Evolutionary conservation across 2,888 invertebrate species (phyloP).

Genomic region (Phortica okadai): DNA sequence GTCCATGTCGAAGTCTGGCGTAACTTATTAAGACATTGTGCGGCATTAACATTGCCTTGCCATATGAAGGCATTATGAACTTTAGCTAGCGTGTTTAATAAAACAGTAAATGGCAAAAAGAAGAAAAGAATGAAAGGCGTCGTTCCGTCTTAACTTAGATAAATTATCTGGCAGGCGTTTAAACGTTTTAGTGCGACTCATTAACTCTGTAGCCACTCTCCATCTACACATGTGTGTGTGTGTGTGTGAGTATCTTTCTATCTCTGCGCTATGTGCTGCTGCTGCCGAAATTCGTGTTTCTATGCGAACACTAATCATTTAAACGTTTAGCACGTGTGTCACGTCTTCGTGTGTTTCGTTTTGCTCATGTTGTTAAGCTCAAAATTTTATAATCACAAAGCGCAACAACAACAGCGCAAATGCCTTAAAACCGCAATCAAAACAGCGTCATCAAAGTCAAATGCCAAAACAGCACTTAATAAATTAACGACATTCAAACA

Average conservation of each 20-base stretch:
- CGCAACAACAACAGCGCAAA: background rate
- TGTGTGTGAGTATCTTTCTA: background rate
- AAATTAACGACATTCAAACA: background rate
- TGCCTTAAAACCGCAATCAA: conserved; percentile 2
- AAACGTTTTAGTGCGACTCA: conserved; percentile 23
- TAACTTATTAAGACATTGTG: conserved; percentile 64
- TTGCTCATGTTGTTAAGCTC: too few relatives aligned
- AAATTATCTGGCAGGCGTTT: conserved; percentile 23
- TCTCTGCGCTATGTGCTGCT: background rate
- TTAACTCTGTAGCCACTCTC: conserved; percentile 15
- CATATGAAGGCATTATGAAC: conserved; percentile 24
- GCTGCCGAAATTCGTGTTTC: background rate
- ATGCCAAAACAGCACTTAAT: conserved; percentile 4
- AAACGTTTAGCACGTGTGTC: background rate
- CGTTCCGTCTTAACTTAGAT: conserved; percentile 21
- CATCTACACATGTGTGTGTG: background rate
- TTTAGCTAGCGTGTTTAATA: conserved; percentile 14
- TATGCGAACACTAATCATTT: background rate
- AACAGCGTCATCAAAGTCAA: background rate
- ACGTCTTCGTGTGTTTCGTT: background rate
- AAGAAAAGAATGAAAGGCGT: background rate
- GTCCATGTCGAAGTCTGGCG: conserved; percentile 49
- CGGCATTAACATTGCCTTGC: background rate
- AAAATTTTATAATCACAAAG: too few relatives aligned
- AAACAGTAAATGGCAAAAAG: background rate